phyloP scores from a whole-genome alignment of 1,140 invertebrate species.

The Phortica variegata region DNA sequence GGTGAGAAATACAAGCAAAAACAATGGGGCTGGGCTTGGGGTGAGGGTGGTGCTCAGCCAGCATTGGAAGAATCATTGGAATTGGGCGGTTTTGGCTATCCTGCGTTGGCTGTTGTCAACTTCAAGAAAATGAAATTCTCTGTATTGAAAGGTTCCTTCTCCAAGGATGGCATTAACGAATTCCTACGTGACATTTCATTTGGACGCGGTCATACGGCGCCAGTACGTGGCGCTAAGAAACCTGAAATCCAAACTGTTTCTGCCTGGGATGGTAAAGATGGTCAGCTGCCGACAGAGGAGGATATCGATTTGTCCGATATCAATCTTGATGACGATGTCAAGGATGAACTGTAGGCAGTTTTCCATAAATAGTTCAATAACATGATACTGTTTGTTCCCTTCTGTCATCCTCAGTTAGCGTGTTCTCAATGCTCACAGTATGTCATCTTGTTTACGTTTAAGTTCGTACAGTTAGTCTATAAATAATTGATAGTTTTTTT shows the following conservation, averaged over 20 bases:
- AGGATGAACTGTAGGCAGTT: constrained; percentile 86
- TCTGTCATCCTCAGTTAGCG: too few relatives aligned
- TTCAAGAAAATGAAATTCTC: constrained; percentile 97
- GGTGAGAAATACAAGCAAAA: constrained; percentile 95
- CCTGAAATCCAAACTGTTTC: constrained; percentile 74
- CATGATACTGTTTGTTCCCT: background rate
- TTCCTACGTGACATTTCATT: constrained; percentile 94
- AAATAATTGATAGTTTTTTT: too few relatives aligned
- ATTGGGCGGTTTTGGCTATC: constrained; percentile 90
- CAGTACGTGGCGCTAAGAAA: constrained; percentile 82
- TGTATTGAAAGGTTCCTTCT: constrained; percentile 90
- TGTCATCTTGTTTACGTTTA: too few relatives aligned
- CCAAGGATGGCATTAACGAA: constrained; percentile 90
- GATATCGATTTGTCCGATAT: constrained; percentile 92
- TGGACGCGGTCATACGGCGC: constrained; percentile 89
- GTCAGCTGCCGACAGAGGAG: constrained; percentile 83
- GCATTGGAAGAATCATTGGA: constrained; percentile 86
- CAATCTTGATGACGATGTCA: constrained; percentile 75
- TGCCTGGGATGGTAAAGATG: constrained; percentile 97
- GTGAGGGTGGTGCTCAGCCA: constrained; percentile 83
- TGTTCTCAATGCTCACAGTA: too few relatives aligned
- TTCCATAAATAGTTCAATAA: constrained; percentile 1
- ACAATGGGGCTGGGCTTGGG: constrained; percentile 97
- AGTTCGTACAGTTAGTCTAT: too few relatives aligned
- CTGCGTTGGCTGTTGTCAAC: constrained; percentile 95